These are phyloP conservation scores for Rhea pennata DNA, from an alignment of 2,113 vertebrate genomes.

Conservation along the genomic window DNA sequence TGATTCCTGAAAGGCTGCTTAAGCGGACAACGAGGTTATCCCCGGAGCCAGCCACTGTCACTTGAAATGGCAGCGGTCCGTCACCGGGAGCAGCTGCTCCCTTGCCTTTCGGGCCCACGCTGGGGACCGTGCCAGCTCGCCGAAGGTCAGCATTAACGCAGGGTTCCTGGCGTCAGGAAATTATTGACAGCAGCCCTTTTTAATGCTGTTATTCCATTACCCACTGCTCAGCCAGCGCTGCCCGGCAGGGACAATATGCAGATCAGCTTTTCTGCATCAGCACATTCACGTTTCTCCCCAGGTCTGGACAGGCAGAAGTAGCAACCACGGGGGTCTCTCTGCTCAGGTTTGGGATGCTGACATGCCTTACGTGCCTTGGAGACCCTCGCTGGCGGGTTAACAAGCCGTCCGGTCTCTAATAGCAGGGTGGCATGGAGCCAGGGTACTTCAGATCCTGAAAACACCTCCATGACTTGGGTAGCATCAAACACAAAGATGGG, in stretches of 20 bases:
- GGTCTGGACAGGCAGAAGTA: fast-evolving
- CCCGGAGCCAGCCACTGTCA: neutral
- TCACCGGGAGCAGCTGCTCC: neutral
- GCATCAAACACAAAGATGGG: too few relatives aligned
- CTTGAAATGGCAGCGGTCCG: neutral
- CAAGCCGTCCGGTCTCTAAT: neutral
- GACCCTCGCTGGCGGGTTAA: neutral
- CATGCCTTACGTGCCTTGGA: neutral
- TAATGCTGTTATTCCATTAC: neutral
- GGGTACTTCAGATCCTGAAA: neutral
- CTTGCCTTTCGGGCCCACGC: neutral
- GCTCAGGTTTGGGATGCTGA: neutral
- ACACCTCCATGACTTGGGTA: fast-evolving
- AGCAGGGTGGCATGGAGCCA: neutral
- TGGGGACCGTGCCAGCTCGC: neutral
- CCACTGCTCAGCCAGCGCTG: neutral
- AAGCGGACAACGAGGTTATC: neutral
- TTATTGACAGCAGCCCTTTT: neutral
- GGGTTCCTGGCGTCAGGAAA: neutral
- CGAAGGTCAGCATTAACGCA: conserved; percentile 48
- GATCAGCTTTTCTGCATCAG: neutral
- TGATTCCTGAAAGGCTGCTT: neutral
- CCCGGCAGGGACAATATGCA: neutral
- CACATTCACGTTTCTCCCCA: neutral
- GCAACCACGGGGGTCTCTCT: fast-evolving